Base-by-base conservation (phyloP, 2,797 vertebrate species). In the Pyrrhura leucotis region DNA sequence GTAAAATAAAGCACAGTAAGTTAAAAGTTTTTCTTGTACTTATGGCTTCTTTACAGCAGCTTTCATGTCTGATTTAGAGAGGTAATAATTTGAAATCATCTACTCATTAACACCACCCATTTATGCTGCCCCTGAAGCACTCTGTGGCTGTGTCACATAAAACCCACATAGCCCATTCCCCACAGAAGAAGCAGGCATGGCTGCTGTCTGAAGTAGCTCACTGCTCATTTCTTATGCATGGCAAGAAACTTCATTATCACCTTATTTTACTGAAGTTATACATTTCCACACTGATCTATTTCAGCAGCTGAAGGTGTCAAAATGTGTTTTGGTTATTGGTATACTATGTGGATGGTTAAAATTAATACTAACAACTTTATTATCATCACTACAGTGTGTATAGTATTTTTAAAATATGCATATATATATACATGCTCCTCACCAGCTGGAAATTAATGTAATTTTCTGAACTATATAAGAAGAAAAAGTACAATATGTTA, bases 181-280 rank as follows among this genome's bases (percentile, higher is more conserved):
- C 35, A 56, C 3, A 12, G 59, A 84, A 72, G 16, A 7, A 84
- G 12, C 12, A 63, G n/a, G 13, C 35, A 69, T 11, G 17, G 35
- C 15, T 78, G 18, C 39, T 74, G 16, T 16, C 29, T 84, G 58
- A 81, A 84, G 45, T 26, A 84, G 19, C 62, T 90, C 35, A 58
- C 29, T 86, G 35, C 10, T 89, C 19, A 58, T 93, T 84, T 80
- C 58, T 26, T n/a, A 25, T 47, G 26, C 23, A 51, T 59, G n/a
- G 56, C 39, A 77, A 93, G 37, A 90, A 88, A 51, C 28, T 85
- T 93, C 25, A 94, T 88, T 90, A 89, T 89, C 59, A 63, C 62
- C 63, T 86, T 75, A 56, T 88, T 95, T 65, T 87, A 87, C 50
- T 66, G n/a, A 93, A 95, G 62, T 67, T 66, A 56, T 77, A 77